Conservation (phyloP, 1,140 invertebrate genomes). For the Aethina tumida region DNA sequence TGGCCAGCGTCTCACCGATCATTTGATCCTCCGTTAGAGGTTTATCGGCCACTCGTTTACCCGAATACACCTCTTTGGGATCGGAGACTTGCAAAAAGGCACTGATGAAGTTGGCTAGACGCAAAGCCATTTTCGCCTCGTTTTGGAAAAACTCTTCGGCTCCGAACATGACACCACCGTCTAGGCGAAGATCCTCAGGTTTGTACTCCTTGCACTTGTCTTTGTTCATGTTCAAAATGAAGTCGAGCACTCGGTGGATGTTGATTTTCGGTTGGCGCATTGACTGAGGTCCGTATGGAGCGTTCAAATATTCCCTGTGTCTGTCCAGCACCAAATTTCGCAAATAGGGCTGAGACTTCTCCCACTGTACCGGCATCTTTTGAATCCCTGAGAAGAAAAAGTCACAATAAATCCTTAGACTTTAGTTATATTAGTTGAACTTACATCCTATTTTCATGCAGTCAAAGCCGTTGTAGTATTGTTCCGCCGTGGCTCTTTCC, state of each 20-base stretch:
- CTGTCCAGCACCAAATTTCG: slow-evolving; percentile 63
- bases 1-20: slow-evolving; percentile 83
- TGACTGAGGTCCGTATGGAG: slow-evolving; percentile 48
- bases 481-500: slow-evolving; percentile 81
- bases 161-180: slow-evolving; percentile 77
- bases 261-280: slow-evolving; percentile 57
- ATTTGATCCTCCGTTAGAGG: slow-evolving; percentile 88
- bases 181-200: slow-evolving; percentile 62
- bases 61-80: slow-evolving; percentile 88
- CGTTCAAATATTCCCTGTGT: slow-evolving; percentile 63
- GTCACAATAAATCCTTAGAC: not conserved
- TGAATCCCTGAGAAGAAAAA: slow-evolving; percentile 55
- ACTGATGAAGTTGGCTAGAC: slow-evolving; percentile 91
- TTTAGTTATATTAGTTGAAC: slow-evolving; percentile 29
- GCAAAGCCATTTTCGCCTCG: slow-evolving; percentile 89
- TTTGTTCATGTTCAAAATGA: slow-evolving; percentile 60
- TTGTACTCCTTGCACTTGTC: slow-evolving; percentile 58
- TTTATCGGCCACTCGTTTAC: slow-evolving; percentile 77
- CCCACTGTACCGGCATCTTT: slow-evolving; percentile 68
- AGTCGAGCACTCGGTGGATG: slow-evolving; percentile 66
- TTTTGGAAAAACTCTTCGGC: slow-evolving; percentile 84
- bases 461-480: slow-evolving; percentile 88
- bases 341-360: slow-evolving; percentile 54
- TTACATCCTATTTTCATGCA: slow-evolving; percentile 88
- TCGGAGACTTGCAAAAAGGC: slow-evolving; percentile 89